Evolutionary conservation across 2,797 vertebrate genomes (phyloP).

Genomic region (Sebastiscus albofasciatus): DNA sequence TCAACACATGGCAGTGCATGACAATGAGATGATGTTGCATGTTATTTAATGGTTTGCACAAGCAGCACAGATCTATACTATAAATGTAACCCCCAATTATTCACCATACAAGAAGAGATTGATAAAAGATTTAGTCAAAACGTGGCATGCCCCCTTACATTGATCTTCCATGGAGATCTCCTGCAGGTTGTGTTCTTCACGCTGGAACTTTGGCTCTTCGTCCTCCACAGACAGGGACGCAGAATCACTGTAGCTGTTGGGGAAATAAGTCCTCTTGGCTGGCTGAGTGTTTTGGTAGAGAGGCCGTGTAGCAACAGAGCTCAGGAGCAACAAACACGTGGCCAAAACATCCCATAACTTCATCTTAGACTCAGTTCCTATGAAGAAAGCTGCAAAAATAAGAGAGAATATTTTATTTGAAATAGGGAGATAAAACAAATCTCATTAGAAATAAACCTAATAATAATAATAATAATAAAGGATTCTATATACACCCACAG

Average conservation of each 20-base stretch:
- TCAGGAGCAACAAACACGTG: constrained; percentile 98
- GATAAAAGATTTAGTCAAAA: constrained; percentile 5
- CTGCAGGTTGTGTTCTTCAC: constrained; percentile 74
- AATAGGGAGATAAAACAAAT: not conserved
- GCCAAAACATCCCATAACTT: constrained; percentile 99
- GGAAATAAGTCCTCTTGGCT: constrained; percentile 86
- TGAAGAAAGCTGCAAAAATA: constrained; percentile 87
- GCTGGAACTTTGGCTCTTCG: constrained; percentile 75
- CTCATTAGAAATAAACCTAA: not conserved
- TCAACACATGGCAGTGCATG: not conserved
- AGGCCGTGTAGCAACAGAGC: constrained; percentile 91
- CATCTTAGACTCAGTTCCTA: constrained; percentile 99
- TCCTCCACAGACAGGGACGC: constrained; percentile 81
- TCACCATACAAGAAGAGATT: not conserved
- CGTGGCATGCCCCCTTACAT: constrained; percentile 74
- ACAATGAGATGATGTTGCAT: not conserved
- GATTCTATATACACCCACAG: not conserved
- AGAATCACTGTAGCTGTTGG: constrained; percentile 79
- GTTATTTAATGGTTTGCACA: constrained; percentile 8
- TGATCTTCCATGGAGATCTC: constrained; percentile 81
- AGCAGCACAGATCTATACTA: not conserved
- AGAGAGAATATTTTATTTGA: constrained; percentile 15
- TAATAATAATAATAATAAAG: not conserved
- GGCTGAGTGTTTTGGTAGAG: constrained; percentile 87
- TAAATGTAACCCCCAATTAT: constrained; percentile 6